These are phyloP conservation scores for Idaea biselata DNA, from an alignment of 2,888 invertebrate species.

Conservation along the genomic window DNA sequence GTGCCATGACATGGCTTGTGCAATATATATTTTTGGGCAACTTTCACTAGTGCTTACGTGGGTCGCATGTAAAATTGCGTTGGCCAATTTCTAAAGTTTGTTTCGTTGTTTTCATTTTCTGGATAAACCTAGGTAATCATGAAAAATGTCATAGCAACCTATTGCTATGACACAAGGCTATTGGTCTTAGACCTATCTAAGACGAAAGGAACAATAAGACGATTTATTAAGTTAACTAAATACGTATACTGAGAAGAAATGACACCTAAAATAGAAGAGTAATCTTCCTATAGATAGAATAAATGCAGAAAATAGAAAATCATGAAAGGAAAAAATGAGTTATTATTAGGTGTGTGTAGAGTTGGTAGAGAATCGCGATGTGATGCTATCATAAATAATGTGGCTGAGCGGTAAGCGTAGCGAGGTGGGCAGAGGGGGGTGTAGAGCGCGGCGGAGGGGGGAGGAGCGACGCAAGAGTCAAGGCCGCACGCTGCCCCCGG, in stretches of 20 bases:
- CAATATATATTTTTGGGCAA: constrained; percentile 76
- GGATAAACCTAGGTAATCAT: neutral
- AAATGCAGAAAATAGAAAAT: constrained; percentile 58
- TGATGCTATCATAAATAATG: constrained; percentile 80
- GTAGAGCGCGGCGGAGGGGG: constrained; percentile 37
- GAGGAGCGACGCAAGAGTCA: constrained; percentile 79
- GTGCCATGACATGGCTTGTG: constrained; percentile 67
- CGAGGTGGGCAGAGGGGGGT: constrained; percentile 44
- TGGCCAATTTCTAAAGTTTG: constrained; percentile 66
- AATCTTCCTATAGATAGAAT: neutral
- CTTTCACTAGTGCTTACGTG: constrained; percentile 77
- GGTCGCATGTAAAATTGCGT: constrained; percentile 75
- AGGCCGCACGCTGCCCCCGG: constrained; percentile 88
- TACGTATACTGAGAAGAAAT: constrained; percentile 8
- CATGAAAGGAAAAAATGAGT: constrained; percentile 79
- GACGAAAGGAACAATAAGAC: constrained; percentile 7
- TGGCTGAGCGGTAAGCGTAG: constrained; percentile 68
- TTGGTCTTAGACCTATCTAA: constrained; percentile 13
- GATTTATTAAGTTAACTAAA: constrained; percentile 8
- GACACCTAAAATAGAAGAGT: constrained; percentile 6
- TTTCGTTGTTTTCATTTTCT: constrained; percentile 42
- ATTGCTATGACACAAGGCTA: too few species aligned
- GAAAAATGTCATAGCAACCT: neutral
- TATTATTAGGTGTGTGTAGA: constrained; percentile 66
- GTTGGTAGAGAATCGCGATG: constrained; percentile 71